Evolutionary conservation across 2,113 vertebrate genomes (phyloP).

Genomic region (Periophthalmus modestus): DNA sequence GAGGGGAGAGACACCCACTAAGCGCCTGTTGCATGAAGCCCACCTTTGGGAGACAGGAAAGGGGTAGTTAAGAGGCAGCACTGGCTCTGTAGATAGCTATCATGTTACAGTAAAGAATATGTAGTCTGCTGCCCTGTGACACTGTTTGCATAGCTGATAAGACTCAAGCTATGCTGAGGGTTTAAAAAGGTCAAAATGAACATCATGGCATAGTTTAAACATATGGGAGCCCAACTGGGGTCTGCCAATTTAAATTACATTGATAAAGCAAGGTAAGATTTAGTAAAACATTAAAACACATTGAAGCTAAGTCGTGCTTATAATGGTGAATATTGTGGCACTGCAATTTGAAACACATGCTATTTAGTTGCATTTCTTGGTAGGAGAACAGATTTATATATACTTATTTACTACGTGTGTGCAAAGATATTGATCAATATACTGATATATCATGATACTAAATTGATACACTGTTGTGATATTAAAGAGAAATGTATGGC

Average conservation of each 20-base stretch:
- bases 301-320: neutral
- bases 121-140: slow-evolving; percentile 12
- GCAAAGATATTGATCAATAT: too few relatives aligned
- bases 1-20: slow-evolving; percentile 7
- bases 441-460: too few relatives aligned
- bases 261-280: neutral
- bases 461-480: too few relatives aligned
- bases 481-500: too few relatives aligned
- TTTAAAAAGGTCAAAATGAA: neutral
- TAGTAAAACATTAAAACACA: neutral
- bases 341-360: too few relatives aligned
- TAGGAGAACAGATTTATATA: too few relatives aligned
- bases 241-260: neutral
- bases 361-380: too few relatives aligned
- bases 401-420: too few relatives aligned
- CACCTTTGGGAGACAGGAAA: neutral
- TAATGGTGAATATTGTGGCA: neutral
- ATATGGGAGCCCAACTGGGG: neutral
- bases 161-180: neutral
- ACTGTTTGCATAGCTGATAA: slow-evolving; percentile 31
- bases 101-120: slow-evolving; percentile 2
- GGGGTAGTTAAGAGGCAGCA: slow-evolving; percentile 3
- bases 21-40: slow-evolving; percentile 13
- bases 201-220: neutral
- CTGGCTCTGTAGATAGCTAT: slow-evolving; percentile 24